Conservation (phyloP, 2,888 invertebrate species). For the Ernsta delagoae region DNA sequence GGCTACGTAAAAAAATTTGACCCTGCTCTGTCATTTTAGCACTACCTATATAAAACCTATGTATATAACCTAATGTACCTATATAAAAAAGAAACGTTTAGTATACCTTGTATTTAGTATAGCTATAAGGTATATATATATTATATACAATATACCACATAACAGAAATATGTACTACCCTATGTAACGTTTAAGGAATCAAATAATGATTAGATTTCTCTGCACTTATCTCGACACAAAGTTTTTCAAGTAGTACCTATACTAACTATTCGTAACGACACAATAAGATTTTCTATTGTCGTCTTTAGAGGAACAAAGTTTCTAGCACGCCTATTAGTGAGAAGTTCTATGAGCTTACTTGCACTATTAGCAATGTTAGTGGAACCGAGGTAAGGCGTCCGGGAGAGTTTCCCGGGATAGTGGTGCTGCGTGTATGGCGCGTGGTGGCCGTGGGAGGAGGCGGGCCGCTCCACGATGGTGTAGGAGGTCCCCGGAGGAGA, state of each 20-base stretch:
- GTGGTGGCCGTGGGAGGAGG: constrained; percentile 89
- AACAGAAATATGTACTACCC: no score
- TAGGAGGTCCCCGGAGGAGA: constrained; percentile 93
- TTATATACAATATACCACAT: no score
- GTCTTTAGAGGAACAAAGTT: background rate
- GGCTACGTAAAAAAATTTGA: background rate
- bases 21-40: no score
- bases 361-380: constrained; percentile 84
- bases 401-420: constrained; percentile 76
- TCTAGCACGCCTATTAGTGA: no score
- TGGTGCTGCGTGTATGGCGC: constrained; percentile 85
- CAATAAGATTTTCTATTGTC: background rate
- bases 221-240: background rate
- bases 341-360: constrained; percentile 50
- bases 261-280: background rate
- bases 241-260: background rate
- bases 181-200: background rate
- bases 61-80: no score
- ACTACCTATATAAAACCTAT: no score
- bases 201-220: background rate
- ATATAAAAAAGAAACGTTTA: no score
- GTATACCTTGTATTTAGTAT: no score
- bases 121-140: no score
- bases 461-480: constrained; percentile 93
- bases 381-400: constrained; percentile 89